Base-by-base conservation (phyloP, 2,888 invertebrate genomes). In the Punctoribates punctum region DNA sequence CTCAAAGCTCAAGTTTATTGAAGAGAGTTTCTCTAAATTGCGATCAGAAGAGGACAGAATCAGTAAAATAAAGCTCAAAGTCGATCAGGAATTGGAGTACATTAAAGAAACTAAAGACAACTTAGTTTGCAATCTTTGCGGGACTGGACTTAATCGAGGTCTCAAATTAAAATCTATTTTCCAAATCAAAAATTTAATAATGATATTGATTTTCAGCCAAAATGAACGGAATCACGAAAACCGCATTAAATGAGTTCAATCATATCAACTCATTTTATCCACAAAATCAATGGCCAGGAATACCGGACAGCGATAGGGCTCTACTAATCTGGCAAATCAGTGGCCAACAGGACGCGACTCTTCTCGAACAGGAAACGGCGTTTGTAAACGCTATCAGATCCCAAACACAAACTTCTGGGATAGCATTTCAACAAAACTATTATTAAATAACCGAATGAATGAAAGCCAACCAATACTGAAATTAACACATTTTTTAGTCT, bases 91-190 rank as follows among this genome's bases (percentile, higher is more conserved):
- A 70, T 77, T 73, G 73, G 42, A 65, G 20, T 46, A 57, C 25
- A 38, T 77, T 38, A 34, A 48, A 20, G 76, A 77, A 62, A 38
- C 27, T 15, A 73, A 67, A 23, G 54, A 73, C 27, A 70, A 65
- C n/a, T 54, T 77, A 38, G 57, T 77, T 15, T 77, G 77, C 73
- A 73, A 34, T 29, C 29, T 77, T 27, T 77, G 77, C 46, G 73
- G 73, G 15, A 25, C 38, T n/a, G 51, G 34, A 38, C 20, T 76
- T 17, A 76, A 48, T 13, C 23, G 62, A 73, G 73, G 38, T 34
- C n/a, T 51, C 15, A 23, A 38, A 29, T 23, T 17, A 54, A 15
- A 17, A 20, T 13, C 15, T 25, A 29, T 4, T 74, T 8, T 1
- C 15, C 1, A 73, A 17, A 11, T 23, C 1, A 73, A 42, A 20